These are phyloP conservation scores for Sebastes cheni DNA, from an alignment of 2,797 vertebrate genomes.

Conservation along the genomic window DNA sequence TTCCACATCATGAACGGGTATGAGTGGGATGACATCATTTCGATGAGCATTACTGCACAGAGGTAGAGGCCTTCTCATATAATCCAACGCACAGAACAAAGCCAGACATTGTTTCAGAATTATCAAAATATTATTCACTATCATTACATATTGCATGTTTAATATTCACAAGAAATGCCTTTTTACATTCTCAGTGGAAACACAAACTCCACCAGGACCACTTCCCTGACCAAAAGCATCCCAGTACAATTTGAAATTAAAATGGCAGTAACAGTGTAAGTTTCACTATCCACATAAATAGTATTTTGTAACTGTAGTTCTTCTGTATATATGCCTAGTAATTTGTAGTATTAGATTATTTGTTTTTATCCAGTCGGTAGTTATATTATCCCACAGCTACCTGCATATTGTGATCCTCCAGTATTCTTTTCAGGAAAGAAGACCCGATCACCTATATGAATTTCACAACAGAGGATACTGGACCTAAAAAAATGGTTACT, in stretches of 20 bases:
- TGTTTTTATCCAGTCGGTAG: background rate
- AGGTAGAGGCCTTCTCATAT: constrained; percentile 62
- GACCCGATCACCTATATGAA: constrained; percentile 53
- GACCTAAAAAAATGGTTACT: constrained; percentile 34
- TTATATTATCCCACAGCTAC: background rate
- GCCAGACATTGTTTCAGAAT: background rate
- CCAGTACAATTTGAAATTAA: constrained; percentile 70
- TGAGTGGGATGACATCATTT: constrained; percentile 67
- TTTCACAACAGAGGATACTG: constrained; percentile 59
- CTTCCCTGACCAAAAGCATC: constrained; percentile 45
- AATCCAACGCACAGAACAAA: background rate
- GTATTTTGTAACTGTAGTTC: background rate
- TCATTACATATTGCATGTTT: background rate
- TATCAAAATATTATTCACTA: background rate
- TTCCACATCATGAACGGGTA: constrained; percentile 59
- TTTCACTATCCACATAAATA: background rate
- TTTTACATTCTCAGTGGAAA: constrained; percentile 74
- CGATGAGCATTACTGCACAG: constrained; percentile 59
- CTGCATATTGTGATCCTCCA: background rate
- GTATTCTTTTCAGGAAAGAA: constrained; percentile 44
- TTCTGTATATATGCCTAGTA: background rate
- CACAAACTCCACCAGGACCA: constrained; percentile 35
- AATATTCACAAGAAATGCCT: background rate
- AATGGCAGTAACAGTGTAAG: constrained; percentile 73
- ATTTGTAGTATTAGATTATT: background rate